Base-by-base conservation (phyloP, 64 coral and sea anemone species). In the Pocillopora damicornis region DNA sequence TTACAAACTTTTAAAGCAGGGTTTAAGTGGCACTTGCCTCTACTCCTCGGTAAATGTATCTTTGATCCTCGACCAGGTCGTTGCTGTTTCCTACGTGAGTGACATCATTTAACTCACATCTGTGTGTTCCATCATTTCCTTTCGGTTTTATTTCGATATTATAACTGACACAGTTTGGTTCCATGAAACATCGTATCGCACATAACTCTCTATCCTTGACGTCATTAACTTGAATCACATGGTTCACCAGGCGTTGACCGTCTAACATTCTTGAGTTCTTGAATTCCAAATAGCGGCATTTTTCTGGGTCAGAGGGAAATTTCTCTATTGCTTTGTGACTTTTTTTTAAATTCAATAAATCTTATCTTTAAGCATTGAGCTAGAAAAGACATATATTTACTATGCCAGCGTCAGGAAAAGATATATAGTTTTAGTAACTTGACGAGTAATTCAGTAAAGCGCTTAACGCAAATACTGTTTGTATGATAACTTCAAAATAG, bases 111-210 rank as follows among this genome's bases (percentile, higher is more conserved):
- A 71, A 25, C 25, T 71, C 67, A n/a, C 67, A 71, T 26, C 11
- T 20, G 38, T 78, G 76, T 22, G 11, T 80, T 61, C 17, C 79
- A 35, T 16, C 9, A 37, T 64, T 30, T 37, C 60, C 37, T 35
- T 1, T 11, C 7, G 5, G 42, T 51, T 4, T 51, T 51, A 1
- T 26, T 26, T 35, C 63, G 10, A 81, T 37, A 64, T 81, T 81
- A 8, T 63, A 81, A 81, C 79, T 81, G 60, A 63, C 60, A 64
- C 79, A 81, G 26, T 81, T 12, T 8, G 60, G 30, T 37, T 81
- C 79, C 30, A 64, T 17, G 79, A 36, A 81, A 35, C 79, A 81
- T 10, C 18, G 79, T 0, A 15, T 26, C 58, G 1, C 14, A 34
- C 79, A 81, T 11, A 35, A 63, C 15, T 14, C 60, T 18, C 18